Conservation (phyloP, 1,140 invertebrate genomes). For the Panulirus ornatus region DNA sequence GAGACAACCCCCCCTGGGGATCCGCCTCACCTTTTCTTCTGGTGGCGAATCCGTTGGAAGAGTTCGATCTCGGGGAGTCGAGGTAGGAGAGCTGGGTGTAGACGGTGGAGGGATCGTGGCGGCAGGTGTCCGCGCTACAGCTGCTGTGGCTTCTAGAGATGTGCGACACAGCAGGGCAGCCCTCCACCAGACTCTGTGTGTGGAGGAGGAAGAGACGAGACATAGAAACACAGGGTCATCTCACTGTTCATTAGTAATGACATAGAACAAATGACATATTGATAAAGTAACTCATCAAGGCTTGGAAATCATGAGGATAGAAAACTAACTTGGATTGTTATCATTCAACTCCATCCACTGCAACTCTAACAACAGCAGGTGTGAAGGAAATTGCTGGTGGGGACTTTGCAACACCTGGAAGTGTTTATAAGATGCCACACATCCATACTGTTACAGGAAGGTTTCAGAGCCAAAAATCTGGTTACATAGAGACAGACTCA, state of each 20-base stretch:
- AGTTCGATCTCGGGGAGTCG: slow-evolving; percentile 69
- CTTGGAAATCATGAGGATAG: too few relatives aligned
- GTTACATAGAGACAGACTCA: too few relatives aligned
- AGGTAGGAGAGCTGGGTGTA: slow-evolving; percentile 74
- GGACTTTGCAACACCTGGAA: too few relatives aligned
- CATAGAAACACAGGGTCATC: neutral
- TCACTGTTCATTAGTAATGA: neutral
- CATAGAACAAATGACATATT: neutral
- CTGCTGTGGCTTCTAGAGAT: slow-evolving; percentile 70
- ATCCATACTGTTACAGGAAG: too few relatives aligned
- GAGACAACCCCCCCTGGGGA: too few relatives aligned
- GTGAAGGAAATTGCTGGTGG: too few relatives aligned
- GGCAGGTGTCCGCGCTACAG: slow-evolving; percentile 58
- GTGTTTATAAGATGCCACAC: too few relatives aligned
- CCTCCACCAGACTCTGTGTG: slow-evolving; percentile 58
- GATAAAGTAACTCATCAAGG: too few relatives aligned
- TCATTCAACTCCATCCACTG: too few relatives aligned
- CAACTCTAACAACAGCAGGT: too few relatives aligned
- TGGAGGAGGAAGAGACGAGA: neutral
- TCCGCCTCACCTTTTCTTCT: slow-evolving; percentile 71
- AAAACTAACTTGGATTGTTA: too few relatives aligned
- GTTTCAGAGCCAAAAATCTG: too few relatives aligned
- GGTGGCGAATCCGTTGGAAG: slow-evolving; percentile 65
- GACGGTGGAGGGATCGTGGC: slow-evolving; percentile 64
- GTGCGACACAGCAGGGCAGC: slow-evolving; percentile 54